Conservation (phyloP, 2,113 vertebrate genomes). For the Sinocyclocheilus grahami region DNA sequence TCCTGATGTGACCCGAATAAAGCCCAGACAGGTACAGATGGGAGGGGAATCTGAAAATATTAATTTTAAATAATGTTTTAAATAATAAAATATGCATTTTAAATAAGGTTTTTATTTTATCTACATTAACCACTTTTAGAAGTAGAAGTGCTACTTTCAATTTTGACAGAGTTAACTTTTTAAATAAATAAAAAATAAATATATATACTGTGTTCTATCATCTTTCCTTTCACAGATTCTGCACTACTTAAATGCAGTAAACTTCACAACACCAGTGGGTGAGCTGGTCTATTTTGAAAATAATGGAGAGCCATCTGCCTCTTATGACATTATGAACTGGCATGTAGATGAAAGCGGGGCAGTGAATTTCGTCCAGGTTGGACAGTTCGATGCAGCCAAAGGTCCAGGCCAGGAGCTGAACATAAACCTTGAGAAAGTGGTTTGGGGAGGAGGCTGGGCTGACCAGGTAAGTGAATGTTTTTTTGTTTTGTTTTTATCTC, state of each 20-base stretch:
- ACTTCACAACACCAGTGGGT: constrained; percentile 63
- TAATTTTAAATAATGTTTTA: background rate
- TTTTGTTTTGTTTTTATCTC: background rate
- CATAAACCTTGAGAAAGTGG: constrained; percentile 59
- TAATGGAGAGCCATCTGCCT: constrained; percentile 65
- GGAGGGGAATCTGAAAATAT: background rate
- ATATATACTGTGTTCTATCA: background rate
- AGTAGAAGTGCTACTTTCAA: background rate
- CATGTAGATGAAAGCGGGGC: constrained; percentile 52
- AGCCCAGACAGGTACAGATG: constrained; percentile 57
- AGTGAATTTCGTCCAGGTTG: constrained; percentile 61
- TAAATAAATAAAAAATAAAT: background rate
- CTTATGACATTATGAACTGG: constrained; percentile 71
- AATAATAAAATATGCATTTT: no score
- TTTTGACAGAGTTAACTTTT: background rate
- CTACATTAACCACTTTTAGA: background rate
- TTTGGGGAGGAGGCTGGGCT: constrained; percentile 60
- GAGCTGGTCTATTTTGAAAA: constrained; percentile 51
- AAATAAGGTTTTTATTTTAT: background rate
- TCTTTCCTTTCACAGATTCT: constrained; percentile 55
- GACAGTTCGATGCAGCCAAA: constrained; percentile 61
- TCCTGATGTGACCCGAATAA: constrained; percentile 53
- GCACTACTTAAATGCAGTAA: constrained; percentile 61
- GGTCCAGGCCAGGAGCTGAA: constrained; percentile 57
- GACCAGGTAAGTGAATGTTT: constrained; percentile 47